Conservation (phyloP, 2,797 vertebrate genomes). For the Clarias platycephalus region DNA sequence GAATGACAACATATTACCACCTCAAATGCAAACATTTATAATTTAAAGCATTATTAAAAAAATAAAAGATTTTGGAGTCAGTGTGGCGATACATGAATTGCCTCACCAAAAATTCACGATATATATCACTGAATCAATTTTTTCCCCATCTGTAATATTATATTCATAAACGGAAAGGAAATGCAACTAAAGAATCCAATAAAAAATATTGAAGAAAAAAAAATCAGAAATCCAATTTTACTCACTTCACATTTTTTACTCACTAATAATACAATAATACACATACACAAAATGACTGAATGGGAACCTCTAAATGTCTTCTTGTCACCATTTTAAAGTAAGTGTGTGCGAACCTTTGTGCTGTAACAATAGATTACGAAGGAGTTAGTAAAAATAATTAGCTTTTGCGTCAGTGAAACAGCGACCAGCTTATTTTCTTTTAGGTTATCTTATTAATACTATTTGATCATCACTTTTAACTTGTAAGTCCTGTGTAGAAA, state of each 20-base stretch:
- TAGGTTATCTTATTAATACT: neutral
- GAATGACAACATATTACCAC: no score
- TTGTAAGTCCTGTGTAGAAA: neutral
- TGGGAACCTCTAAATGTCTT: neutral
- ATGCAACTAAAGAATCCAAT: neutral
- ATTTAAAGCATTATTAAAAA: no score
- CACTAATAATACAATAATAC: neutral
- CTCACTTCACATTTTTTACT: neutral
- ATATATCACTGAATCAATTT: no score
- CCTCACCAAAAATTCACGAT: no score
- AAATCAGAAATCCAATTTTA: neutral
- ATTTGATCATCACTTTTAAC: neutral
- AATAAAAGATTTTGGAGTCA: no score
- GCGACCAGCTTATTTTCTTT: neutral
- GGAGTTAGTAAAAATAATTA: neutral
- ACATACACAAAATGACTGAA: no score
- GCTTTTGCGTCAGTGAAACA: neutral
- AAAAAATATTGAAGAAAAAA: neutral
- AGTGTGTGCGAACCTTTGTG: neutral
- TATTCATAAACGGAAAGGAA: neutral
- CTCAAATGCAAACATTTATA: no score
- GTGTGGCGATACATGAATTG: no score
- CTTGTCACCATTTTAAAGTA: neutral
- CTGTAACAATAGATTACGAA: neutral
- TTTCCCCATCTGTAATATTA: no score